Percentiles rank a stretch among this genome's conserved stretches.
Evolutionary conservation across 35 echinoderm and acorn worm genomes (phyloP).

Genomic region (Holothuria glaberrima): DNA sequence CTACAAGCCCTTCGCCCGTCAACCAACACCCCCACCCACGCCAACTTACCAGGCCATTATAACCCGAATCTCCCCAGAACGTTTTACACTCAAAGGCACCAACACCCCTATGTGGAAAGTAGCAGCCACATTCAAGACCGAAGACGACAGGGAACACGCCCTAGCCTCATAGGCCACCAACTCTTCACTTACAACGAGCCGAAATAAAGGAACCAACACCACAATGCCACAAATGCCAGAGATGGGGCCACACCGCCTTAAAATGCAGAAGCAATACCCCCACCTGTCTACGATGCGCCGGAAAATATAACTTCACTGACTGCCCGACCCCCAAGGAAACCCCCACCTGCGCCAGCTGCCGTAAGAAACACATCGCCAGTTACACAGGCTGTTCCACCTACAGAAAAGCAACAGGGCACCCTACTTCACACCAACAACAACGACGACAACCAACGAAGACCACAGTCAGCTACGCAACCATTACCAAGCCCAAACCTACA

Average conservation of each 20-base stretch:
- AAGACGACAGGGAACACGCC: neutral
- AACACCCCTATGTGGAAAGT: slow-evolving; percentile 22
- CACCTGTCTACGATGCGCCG: slow-evolving; percentile 4
- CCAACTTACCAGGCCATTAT: neutral
- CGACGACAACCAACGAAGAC: neutral
- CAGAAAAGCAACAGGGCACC: neutral
- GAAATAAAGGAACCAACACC: neutral
- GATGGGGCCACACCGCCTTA: neutral
- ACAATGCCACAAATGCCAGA: slow-evolving; percentile 39
- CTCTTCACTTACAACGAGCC: neutral
- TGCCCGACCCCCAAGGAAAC: neutral
- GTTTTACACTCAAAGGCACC: slow-evolving; percentile 17
- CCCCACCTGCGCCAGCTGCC: slow-evolving; percentile 27
- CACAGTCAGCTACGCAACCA: too few relatives aligned
- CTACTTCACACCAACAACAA: neutral
- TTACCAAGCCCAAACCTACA: neutral
- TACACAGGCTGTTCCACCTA: slow-evolving; percentile 34
- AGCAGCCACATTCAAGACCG: neutral
- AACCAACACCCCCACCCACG: neutral
- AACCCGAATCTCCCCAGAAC: neutral
- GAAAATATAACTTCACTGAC: neutral
- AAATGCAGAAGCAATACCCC: neutral
- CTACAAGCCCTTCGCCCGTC: neutral
- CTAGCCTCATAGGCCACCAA: neutral
- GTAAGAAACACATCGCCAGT: neutral